Evolutionary conservation across 2,888 invertebrate genomes (phyloP), one percentile per base, ranked within the genome.

Genomic region (Caprella mutica): DNA sequence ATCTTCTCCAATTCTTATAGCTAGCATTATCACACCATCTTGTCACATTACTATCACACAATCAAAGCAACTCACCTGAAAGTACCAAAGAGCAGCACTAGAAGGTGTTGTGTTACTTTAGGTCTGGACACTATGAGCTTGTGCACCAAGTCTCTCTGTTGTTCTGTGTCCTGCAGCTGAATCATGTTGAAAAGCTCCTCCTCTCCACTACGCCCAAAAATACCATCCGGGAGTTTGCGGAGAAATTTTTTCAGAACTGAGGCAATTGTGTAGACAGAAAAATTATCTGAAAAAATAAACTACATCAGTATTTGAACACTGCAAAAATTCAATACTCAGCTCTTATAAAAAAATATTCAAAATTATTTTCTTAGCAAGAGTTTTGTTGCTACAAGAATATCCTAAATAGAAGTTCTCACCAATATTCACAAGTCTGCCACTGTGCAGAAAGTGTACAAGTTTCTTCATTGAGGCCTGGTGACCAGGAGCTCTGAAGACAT

Each of bases 191-290:
- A 92, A 60, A 97, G 78, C 67, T 85, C 82, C 75, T 85, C 83
- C 74, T 97, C 97, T 63, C 89, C 87, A 55, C 87, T 86, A 30
- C 84, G 81, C 0, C 96, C 93, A 76, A 97, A 96, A 61, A 97
- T 86, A 33, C 97, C 97, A 58, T 90, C 92, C 17, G 96, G 96
- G 69, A 97, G 84, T 79, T 94, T 94, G 66, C 96, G 80, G 56
- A 97, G 80, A 76, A 97, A 97, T 76, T 94, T 96, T 78, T 97
- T 97, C 65, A 97, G 79, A 61, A 97, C 96, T 74, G 94, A 94
- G 58, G 97, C 96, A 70, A 97, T 92, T 26, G 97, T 97, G 75
- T 96, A 94, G 64, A 96, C 92, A 65, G 90, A 91, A 52, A 65
- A 65, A 52, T 65, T 56, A 40, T 65, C 61, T 61, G 61, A 21